Evolutionary conservation across 2,888 invertebrate species (phyloP), one percentile per base, ranked within the genome.

Genomic region (Brachynemurus nebulosus): DNA sequence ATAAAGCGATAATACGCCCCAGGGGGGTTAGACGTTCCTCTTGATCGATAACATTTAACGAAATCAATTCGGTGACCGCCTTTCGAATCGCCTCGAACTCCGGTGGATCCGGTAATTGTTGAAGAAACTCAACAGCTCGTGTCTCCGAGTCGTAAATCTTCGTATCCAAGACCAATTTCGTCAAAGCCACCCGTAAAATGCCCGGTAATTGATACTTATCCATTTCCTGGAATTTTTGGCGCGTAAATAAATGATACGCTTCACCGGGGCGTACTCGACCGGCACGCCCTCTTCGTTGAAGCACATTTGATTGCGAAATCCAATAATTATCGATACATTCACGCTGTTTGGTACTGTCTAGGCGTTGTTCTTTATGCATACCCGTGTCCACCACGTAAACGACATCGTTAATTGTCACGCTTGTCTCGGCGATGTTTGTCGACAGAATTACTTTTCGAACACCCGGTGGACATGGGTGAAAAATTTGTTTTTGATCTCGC

Each of bases 331-430:
- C 72, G 34, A 70, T 48, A 61, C 66, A 45, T 64, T 68, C 48
- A 17, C 55, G 45, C 55, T 65, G 66, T 57, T 71, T 73, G 9
- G 67, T 63, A 20, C 68, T 62, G 48, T 69, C 68, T 49, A 75
- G 68, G 27, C 66, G 60, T 34, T 70, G 63, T 55, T 76, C 72
- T 54, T 74, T 78, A 19, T 74, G 74, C 2, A 71, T 68, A 0
- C 78, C 80, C 1, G 71, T 67, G 53, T 83, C 82, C 5, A 83
- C 58, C 0, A 83, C 82, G 53, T 79, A 75, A 1, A 72, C 71
- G 0, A 80, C 76, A 55, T 83, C 83, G 1, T 75, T 71, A 47
- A 84, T 73, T 0, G 83, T 84, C n/a, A 84, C 71, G 1, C 81
- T 78, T 0, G 80, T 82, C 56, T 84, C 76, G 1, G 80, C 71